Evolutionary conservation across 1,140 invertebrate species (phyloP).

Genomic region (Lordiphosa collinella): DNA sequence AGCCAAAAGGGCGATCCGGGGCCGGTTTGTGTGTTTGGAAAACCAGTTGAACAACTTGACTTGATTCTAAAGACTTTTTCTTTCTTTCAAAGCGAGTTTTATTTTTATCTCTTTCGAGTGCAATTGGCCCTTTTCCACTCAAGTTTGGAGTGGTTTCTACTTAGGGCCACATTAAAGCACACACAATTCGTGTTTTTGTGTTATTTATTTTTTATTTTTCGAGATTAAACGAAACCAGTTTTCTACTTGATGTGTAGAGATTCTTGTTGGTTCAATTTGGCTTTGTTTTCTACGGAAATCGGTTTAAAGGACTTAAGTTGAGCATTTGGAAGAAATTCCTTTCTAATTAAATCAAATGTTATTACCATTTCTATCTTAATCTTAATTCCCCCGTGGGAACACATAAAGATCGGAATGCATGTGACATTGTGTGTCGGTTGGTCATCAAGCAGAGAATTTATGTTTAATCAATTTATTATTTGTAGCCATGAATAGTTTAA

Average conservation of each 20-base stretch:
- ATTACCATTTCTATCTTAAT: not conserved
- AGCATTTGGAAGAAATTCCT: slow-evolving; percentile 48
- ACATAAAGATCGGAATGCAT: slow-evolving; percentile 1
- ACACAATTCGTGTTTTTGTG: slow-evolving; percentile 38
- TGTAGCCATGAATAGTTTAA: slow-evolving; percentile 46
- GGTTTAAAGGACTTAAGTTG: slow-evolving; percentile 61
- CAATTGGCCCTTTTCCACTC: slow-evolving; percentile 32
- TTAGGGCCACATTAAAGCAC: slow-evolving; percentile 35
- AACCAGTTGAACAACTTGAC: slow-evolving; percentile 74
- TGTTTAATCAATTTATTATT: slow-evolving; percentile 5
- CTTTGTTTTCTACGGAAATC: slow-evolving; percentile 60
- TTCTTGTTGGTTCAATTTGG: slow-evolving; percentile 33
- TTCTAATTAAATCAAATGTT: not conserved
- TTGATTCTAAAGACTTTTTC: slow-evolving; percentile 75
- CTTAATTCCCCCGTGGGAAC: not conserved
- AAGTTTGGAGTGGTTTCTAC: slow-evolving; percentile 11
- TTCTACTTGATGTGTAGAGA: slow-evolving; percentile 57
- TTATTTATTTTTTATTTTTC: slow-evolving; percentile 16
- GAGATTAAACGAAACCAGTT: slow-evolving; percentile 40
- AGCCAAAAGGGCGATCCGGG: slow-evolving; percentile 41
- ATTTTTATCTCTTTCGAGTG: slow-evolving; percentile 31
- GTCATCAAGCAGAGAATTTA: not conserved
- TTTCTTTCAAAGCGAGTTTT: slow-evolving; percentile 63
- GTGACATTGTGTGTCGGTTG: not conserved
- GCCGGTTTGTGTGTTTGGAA: slow-evolving; percentile 37